Conservation (phyloP, 2,113 vertebrate genomes). For the Tenrec ecaudatus region DNA sequence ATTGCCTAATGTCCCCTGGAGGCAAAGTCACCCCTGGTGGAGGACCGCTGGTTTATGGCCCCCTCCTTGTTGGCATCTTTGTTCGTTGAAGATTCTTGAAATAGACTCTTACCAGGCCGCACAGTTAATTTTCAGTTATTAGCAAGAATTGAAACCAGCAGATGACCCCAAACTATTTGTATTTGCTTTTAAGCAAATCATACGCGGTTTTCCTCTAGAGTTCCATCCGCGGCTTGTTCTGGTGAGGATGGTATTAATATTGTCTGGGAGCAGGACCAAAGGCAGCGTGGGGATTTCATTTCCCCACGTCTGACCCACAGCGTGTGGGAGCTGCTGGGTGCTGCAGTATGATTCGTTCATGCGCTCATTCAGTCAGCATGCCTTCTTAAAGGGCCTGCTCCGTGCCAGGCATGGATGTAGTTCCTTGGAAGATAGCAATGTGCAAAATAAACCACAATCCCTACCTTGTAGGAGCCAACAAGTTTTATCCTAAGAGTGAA, state of each 20-base stretch:
- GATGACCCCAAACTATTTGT: not conserved
- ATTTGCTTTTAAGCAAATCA: conserved; percentile 18
- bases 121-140: not conserved
- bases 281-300: not conserved
- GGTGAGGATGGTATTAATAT: not conserved
- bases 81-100: not conserved
- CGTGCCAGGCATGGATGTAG: not conserved
- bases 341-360: no score
- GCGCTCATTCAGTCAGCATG: not conserved
- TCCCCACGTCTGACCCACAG: not conserved
- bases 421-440: not conserved
- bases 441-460: not conserved
- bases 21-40: not conserved
- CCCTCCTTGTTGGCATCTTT: not conserved
- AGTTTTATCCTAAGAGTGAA: not conserved
- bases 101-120: not conserved
- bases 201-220: not conserved
- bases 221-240: not conserved
- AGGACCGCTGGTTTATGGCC: not conserved
- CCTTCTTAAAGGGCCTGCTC: not conserved
- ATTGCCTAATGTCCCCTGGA: not conserved
- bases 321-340: not conserved
- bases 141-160: conserved; percentile 16
- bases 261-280: not conserved
- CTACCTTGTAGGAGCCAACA: not conserved